Percentiles rank a stretch among this genome's conserved stretches.
Conservation (phyloP, 1,140 invertebrate genomes). For the Plutomurus gul region DNA sequence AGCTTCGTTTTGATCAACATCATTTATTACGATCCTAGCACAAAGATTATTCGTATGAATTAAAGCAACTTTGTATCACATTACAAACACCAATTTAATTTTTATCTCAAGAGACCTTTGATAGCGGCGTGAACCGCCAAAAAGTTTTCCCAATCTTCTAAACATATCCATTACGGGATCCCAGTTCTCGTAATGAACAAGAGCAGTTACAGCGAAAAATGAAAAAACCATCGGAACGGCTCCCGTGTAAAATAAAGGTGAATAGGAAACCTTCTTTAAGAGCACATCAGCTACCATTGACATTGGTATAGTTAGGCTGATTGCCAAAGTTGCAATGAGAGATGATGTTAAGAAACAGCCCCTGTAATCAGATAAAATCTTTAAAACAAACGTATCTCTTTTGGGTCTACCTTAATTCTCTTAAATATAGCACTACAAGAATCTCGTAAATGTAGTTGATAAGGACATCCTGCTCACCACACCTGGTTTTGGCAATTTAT, state of each 20-base stretch:
- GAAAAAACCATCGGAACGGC: slow-evolving; percentile 76
- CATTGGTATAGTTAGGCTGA: slow-evolving; percentile 82
- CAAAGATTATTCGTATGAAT: not conserved
- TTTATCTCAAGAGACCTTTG: slow-evolving; percentile 37
- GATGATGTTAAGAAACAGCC: slow-evolving; percentile 88
- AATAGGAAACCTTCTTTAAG: slow-evolving; percentile 74
- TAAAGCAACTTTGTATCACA: not conserved
- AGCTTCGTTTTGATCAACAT: slow-evolving; percentile 39
- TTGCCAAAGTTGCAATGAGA: slow-evolving; percentile 78
- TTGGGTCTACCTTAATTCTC: not conserved
- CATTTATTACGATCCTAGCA: slow-evolving; percentile 42
- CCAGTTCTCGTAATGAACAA: slow-evolving; percentile 82
- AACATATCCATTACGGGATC: slow-evolving; percentile 74
- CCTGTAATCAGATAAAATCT: slow-evolving; percentile 61
- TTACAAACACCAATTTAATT: not conserved
- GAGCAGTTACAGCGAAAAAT: slow-evolving; percentile 73
- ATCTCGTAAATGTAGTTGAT: too few relatives aligned
- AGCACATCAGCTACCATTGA: slow-evolving; percentile 80
- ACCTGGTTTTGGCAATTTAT: too few relatives aligned
- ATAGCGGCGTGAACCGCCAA: not conserved
- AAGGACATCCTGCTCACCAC: too few relatives aligned
- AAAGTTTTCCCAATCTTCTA: slow-evolving; percentile 65
- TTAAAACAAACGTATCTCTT: slow-evolving; percentile 25
- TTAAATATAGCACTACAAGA: not conserved
- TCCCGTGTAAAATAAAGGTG: slow-evolving; percentile 77